Evolutionary conservation across 2,113 vertebrate species (phyloP).

Genomic region (Oxygymnocypris stewartii): DNA sequence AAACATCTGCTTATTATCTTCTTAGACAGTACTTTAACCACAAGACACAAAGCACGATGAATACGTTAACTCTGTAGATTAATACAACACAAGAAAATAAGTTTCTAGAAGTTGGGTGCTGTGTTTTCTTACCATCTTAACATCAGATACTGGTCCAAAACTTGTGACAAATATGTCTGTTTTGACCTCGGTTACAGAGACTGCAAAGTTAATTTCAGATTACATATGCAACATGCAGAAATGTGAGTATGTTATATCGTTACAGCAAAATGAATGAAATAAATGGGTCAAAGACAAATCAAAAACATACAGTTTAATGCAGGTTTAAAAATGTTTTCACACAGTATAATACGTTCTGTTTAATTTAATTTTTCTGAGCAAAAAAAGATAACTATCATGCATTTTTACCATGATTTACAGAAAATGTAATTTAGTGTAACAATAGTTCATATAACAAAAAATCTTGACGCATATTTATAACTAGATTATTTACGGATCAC

Average conservation of each 20-base stretch:
- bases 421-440: not conserved
- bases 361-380: too few species aligned
- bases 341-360: too few species aligned
- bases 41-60: not conserved
- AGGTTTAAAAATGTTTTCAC: not conserved
- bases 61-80: not conserved
- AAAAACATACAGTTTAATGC: not conserved
- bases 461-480: not conserved
- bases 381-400: not conserved
- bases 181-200: conserved; percentile 78
- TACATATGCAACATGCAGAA: not conserved
- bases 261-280: not conserved
- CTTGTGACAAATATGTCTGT: conserved; percentile 82
- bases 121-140: conserved; percentile 74
- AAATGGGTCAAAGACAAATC: too few species aligned
- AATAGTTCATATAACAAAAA: not conserved
- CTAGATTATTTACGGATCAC: too few species aligned
- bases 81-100: not conserved
- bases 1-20: not conserved
- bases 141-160: conserved; percentile 81
- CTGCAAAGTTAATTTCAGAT: conserved; percentile 59
- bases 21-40: not conserved
- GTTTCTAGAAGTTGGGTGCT: not conserved
- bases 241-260: not conserved
- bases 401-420: not conserved